phyloP scores from a whole-genome alignment of 2,113 vertebrate genomes.

The Nycticryphes semicollaris region DNA sequence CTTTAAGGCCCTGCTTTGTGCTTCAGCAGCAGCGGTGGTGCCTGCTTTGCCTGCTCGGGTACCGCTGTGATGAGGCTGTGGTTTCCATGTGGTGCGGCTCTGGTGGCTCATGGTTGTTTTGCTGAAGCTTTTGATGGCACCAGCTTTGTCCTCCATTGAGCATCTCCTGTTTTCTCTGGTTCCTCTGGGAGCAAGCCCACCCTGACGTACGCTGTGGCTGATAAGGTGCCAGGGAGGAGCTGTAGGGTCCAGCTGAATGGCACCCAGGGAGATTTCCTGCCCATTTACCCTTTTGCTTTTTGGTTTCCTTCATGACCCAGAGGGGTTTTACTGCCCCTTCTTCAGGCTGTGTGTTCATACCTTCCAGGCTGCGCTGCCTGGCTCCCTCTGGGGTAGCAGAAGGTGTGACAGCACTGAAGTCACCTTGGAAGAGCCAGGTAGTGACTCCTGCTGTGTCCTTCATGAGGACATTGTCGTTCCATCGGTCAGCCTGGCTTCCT shows the following conservation, averaged over 20 bases:
- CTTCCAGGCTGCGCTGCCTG: background rate
- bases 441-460: background rate
- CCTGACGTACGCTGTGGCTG: accelerated
- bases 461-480: background rate
- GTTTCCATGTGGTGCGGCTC: accelerated
- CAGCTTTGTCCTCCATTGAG: background rate
- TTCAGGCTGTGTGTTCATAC: background rate
- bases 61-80: background rate
- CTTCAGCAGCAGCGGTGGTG: background rate
- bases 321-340: background rate
- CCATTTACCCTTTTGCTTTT: background rate
- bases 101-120: background rate
- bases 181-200: background rate
- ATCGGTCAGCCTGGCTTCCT: background rate
- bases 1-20: background rate
- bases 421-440: constrained; percentile 48
- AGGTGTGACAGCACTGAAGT: constrained; percentile 45
- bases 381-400: accelerated
- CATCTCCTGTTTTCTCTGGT: background rate
- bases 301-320: background rate
- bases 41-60: background rate
- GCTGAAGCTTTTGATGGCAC: background rate
- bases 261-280: background rate
- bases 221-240: background rate
- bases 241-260: background rate